A percentile compares a stretch with the other conserved stretches of the same genome.
phyloP scores from a whole-genome alignment of 2,888 invertebrate genomes.

The Caenorhabditis virilis region DNA sequence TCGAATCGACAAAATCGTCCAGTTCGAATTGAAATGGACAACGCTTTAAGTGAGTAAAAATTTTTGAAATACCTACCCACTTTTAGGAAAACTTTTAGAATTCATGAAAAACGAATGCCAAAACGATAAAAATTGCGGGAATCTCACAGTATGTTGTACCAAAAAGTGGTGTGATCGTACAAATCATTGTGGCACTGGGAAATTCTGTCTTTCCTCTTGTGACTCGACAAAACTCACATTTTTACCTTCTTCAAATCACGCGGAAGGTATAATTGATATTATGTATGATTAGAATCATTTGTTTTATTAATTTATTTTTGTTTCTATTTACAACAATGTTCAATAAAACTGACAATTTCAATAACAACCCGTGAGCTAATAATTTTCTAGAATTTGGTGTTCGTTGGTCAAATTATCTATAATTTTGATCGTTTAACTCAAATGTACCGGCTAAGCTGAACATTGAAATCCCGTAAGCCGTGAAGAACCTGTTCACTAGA shows the following conservation, averaged over 20 bases:
- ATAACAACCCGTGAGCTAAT: slow-evolving; percentile 17
- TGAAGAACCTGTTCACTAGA: slow-evolving; percentile 55
- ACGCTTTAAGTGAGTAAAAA: slow-evolving; percentile 30
- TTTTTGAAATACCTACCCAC: not conserved
- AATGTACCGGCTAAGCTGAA: slow-evolving; percentile 62
- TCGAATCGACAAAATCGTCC: slow-evolving; percentile 45
- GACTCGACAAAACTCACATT: slow-evolving; percentile 32
- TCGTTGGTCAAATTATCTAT: slow-evolving; percentile 5
- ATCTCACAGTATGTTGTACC: slow-evolving; percentile 45
- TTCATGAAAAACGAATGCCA: slow-evolving; percentile 43
- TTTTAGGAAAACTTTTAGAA: slow-evolving; percentile 17
- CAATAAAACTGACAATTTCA: not conserved
- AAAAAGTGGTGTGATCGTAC: slow-evolving; percentile 56
- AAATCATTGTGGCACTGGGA: slow-evolving; percentile 43
- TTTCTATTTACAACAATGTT: not conserved
- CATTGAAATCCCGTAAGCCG: slow-evolving; percentile 59
- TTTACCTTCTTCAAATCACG: slow-evolving; percentile 17
- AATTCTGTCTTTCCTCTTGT: slow-evolving; percentile 40
- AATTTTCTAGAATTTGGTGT: slow-evolving; percentile 12
- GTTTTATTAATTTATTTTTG: slow-evolving; percentile 2
- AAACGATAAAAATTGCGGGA: slow-evolving; percentile 37
- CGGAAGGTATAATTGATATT: slow-evolving; percentile 38
- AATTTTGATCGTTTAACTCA: slow-evolving; percentile 30
- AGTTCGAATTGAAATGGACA: slow-evolving; percentile 48
- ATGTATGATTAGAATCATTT: slow-evolving; percentile 33